phyloP scores from a whole-genome alignment of 2,888 invertebrate species.

The Tipula confusa region DNA sequence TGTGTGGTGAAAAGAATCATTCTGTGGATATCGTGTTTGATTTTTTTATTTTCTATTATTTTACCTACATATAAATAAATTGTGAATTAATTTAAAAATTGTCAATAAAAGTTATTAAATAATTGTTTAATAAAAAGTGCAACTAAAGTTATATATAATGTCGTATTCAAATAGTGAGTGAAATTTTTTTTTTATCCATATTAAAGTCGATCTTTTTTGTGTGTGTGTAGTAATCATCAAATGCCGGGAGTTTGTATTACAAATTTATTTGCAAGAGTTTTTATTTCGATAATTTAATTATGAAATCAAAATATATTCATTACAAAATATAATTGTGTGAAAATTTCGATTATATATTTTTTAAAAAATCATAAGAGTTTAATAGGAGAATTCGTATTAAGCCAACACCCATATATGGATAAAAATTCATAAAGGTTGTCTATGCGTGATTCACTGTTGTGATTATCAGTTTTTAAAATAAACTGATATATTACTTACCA shows the following conservation, averaged over 20 bases:
- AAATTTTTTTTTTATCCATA: background rate
- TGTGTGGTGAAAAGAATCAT: background rate
- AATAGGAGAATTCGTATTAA: background rate
- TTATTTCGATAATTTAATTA: background rate
- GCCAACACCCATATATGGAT: slow-evolving; percentile 34
- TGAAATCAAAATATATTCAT: background rate
- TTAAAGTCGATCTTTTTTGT: background rate
- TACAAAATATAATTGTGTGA: background rate
- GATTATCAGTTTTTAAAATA: background rate
- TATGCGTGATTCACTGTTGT: slow-evolving; percentile 33
- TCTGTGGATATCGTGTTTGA: background rate
- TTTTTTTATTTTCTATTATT: background rate
- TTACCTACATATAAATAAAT: no score
- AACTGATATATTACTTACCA: background rate
- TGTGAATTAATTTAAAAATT: background rate
- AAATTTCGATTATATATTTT: background rate
- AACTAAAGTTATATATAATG: background rate
- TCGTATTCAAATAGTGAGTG: slow-evolving; percentile 32
- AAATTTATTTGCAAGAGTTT: background rate
- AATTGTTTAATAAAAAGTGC: background rate
- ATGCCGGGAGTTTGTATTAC: slow-evolving; percentile 21
- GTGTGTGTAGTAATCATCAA: slow-evolving; percentile 25
- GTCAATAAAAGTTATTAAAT: background rate
- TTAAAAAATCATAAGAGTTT: background rate
- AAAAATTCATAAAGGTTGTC: slow-evolving; percentile 32